Evolutionary conservation across 1,140 invertebrate genomes (phyloP), one percentile per base, ranked within the genome.

Genomic region (Drosophila lini): DNA sequence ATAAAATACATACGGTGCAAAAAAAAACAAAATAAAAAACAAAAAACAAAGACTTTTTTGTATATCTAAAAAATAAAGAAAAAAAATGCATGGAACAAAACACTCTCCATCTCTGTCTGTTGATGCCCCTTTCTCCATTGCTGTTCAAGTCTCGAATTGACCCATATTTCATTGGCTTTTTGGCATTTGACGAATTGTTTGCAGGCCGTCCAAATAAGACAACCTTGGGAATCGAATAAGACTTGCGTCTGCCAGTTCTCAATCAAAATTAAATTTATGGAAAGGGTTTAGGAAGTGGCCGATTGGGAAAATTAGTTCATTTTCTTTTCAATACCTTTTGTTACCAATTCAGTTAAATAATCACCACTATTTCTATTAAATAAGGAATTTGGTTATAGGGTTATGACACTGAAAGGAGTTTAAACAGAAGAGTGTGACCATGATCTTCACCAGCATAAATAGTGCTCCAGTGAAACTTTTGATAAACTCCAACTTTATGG

Each of bases 101-200:
- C 36, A 69, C 38, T 69, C 63, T 50, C 60, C 31, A 65, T 68
- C 45, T 65, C 60, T 47, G 16, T 38, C 63, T 63, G 22, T 31
- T 10, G 41, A 67, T 63, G 19, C 42, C 32, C 56, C 61, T 64
- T 60, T 65, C 61, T 65, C 65, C 36, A 53, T 28, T 65, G 41
- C 42, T 7, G 42, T 25, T 71, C 68, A 71, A 71, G 68, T 16
- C 65, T 22, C 52, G 34, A 59, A 31, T 71, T 71, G 68, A 71
- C 68, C 68, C 68, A 71, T 71, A 71, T 71, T 70, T 50, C 22
- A 3, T 16, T 32, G 31, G 41, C 4, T 47, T 70, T 71, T 58
- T 70, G 64, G 41, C 64, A 70, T 58, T 70, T 70, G 68, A 50
- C 52, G 65, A 58, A 71, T 69, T 57, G 50, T 28, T 70, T 41